A percentile compares a stretch with the other conserved stretches of the same genome.
phyloP scores from a whole-genome alignment of 2,888 invertebrate species.

The Acanthopleura granulata region DNA sequence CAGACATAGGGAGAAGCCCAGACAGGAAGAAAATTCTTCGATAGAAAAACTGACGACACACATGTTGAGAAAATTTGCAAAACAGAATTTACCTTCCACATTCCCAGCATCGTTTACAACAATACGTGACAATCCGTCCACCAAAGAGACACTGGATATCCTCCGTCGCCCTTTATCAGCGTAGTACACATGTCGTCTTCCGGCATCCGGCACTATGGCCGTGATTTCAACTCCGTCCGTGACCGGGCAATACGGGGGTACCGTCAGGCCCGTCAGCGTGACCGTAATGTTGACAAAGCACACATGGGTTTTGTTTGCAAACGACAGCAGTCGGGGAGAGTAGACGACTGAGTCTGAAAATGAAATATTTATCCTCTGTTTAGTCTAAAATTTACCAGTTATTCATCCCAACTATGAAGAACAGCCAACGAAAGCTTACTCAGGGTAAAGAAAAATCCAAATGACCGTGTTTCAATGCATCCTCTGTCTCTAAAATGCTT shows the following conservation, averaged over 20 bases:
- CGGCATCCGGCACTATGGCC: neutral
- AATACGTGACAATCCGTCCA: neutral
- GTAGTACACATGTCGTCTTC: neutral
- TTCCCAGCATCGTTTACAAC: neutral
- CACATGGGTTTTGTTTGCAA: constrained; percentile 1
- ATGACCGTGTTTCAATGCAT: too few species aligned
- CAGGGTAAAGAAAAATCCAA: too few species aligned
- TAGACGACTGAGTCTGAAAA: neutral
- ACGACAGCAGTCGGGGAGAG: neutral
- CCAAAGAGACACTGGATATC: neutral
- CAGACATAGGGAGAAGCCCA: too few species aligned
- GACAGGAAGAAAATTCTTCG: too few species aligned
- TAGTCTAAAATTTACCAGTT: too few species aligned
- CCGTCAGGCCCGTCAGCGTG: neutral
- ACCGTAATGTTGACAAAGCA: neutral
- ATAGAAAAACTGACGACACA: too few species aligned
- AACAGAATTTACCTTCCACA: neutral
- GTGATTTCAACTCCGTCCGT: neutral
- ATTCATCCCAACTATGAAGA: too few species aligned
- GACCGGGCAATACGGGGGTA: neutral
- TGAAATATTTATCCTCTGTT: too few species aligned
- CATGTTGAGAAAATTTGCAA: too few species aligned
- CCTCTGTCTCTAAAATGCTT: too few species aligned
- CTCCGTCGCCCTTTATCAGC: neutral
- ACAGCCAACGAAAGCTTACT: too few species aligned